Evolutionary conservation across 2,888 invertebrate species (phyloP), one percentile per base, ranked within the genome.

Genomic region (Plusia festucae): DNA sequence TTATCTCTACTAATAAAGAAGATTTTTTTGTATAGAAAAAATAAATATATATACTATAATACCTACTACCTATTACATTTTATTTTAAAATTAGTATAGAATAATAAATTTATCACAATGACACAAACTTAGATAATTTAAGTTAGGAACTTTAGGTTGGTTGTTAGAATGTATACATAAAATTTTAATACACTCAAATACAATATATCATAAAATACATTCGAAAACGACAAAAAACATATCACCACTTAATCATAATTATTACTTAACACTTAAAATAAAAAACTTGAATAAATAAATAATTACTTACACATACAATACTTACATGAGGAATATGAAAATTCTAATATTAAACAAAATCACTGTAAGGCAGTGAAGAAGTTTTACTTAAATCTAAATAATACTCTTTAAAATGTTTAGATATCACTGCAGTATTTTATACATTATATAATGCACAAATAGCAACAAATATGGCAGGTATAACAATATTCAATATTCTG

Each of bases 401-500:
- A 34, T 34, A 5, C 5, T n/a, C 5, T 1, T 40, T 40, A 4
- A n/a, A n/a, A 4, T 15, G 13, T 40, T 40, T 40, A 40, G 40
- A 40, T n/a, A 40, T n/a, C 40, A n/a, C 40, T 40, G 40, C n/a
- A n/a, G 40, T 6, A n/a, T n/a, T 40, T 40, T 34, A 34, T 40
- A 40, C n/a, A n/a, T 40, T n/a, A n/a, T 40, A n/a, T n/a, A n/a
- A 40, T 40, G 34, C 13, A 40, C n/a, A 40, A 40, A 40, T 5
- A n/a, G 40, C 40, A 40, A 40, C 40, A 40, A n/a, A 40, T 40
- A 6, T 40, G 5, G n/a, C 15, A 40, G 40, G 5, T 40, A 40
- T 40, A 40, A 40, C n/a, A 40, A 40, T n/a, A n/a, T n/a, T n/a
- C n/a, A 40, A 40, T 40, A 40, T 40, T 40, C n/a, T 40, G 40